Evolutionary conservation across 2,888 invertebrate species (phyloP).

Genomic region (Epinotia nisella): DNA sequence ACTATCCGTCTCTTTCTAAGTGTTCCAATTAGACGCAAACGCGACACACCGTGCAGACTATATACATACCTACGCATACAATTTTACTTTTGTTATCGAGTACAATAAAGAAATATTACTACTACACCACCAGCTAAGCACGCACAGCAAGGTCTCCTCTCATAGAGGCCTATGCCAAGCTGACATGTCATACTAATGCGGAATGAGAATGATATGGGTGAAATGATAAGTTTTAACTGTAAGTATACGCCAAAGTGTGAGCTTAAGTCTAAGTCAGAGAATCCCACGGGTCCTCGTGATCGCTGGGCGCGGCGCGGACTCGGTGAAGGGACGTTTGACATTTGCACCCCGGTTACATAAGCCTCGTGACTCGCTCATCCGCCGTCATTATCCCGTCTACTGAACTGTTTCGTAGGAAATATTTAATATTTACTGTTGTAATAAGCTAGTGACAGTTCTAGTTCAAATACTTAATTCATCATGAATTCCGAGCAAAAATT

Average conservation of each 20-base stretch:
- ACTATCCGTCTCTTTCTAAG: too few relatives aligned
- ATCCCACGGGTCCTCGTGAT: constrained; percentile 28
- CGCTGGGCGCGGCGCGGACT: constrained; percentile 18
- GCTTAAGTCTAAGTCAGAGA: background rate
- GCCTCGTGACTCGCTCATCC: constrained; percentile 57
- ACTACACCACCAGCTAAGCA: too few relatives aligned
- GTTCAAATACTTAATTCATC: background rate
- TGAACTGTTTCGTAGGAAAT: constrained; percentile 21
- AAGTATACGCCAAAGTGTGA: background rate
- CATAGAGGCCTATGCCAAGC: too few relatives aligned
- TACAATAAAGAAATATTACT: too few relatives aligned
- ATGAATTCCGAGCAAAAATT: background rate
- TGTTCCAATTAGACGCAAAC: too few relatives aligned
- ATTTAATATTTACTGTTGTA: constrained; percentile 15
- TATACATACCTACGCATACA: too few relatives aligned
- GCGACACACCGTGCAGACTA: too few relatives aligned
- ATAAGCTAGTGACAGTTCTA: background rate
- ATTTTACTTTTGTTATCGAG: too few relatives aligned
- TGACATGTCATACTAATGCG: too few relatives aligned
- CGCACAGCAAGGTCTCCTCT: too few relatives aligned
- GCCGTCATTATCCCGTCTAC: constrained; percentile 53
- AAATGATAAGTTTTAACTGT: background rate
- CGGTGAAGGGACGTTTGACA: constrained; percentile 57
- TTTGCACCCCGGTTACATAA: constrained; percentile 56
- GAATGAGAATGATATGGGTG: background rate